Evolutionary conservation across 2,888 invertebrate genomes (phyloP).

Genomic region (Brenthis ino): DNA sequence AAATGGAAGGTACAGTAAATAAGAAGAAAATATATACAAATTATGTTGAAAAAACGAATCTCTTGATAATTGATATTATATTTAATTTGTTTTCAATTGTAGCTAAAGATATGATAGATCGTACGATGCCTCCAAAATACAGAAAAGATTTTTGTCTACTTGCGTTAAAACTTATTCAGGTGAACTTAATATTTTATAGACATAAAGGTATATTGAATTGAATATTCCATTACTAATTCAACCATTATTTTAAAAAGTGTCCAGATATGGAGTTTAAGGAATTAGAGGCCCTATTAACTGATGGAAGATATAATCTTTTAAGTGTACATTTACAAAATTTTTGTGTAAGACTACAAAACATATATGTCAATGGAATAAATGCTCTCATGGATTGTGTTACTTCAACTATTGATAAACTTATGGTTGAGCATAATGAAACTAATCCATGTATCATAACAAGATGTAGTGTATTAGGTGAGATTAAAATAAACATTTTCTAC

Average conservation of each 20-base stretch:
- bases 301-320: slow-evolving; percentile 82
- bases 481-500: slow-evolving; percentile 28
- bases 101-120: slow-evolving; percentile 80
- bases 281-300: slow-evolving; percentile 84
- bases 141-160: slow-evolving; percentile 91
- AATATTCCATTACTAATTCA: neutral
- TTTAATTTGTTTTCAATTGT: neutral
- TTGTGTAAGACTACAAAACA: slow-evolving; percentile 80
- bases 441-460: slow-evolving; percentile 81
- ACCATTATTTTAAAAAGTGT: slow-evolving; percentile 73
- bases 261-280: slow-evolving; percentile 89
- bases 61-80: neutral
- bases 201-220: slow-evolving; percentile 11
- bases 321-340: slow-evolving; percentile 83
- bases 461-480: slow-evolving; percentile 85
- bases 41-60: slow-evolving; percentile 11
- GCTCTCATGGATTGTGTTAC: slow-evolving; percentile 84
- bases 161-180: slow-evolving; percentile 90
- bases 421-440: slow-evolving; percentile 78
- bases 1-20: slow-evolving; percentile 66
- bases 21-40: neutral
- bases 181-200: slow-evolving; percentile 45
- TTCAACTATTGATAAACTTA: slow-evolving; percentile 82
- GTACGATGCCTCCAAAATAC: slow-evolving; percentile 80
- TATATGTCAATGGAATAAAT: slow-evolving; percentile 85